Evolutionary conservation across 30 jellyfish, hydroid and myxozoan genomes (phyloP).

Genomic region (Hydractinia symbiolongicarpus): DNA sequence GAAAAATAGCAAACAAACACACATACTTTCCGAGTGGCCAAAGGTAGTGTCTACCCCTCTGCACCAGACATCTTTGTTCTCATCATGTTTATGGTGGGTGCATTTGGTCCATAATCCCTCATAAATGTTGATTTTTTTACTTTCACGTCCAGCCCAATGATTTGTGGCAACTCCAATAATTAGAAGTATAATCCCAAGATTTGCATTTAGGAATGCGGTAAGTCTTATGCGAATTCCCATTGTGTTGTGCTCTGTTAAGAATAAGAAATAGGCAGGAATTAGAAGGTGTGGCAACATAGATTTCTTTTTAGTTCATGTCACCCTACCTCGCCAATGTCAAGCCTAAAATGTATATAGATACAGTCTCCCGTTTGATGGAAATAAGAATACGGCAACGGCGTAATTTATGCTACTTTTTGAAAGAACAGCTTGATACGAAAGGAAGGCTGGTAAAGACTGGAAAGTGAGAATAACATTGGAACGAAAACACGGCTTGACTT

Average conservation of each 20-base stretch:
- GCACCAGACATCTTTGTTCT: not conserved
- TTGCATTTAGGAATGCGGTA: slow-evolving; percentile 25
- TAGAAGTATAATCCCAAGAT: slow-evolving; percentile 16
- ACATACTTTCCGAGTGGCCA: slow-evolving; percentile 26
- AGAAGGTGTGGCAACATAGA: no score
- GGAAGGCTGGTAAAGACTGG: no score
- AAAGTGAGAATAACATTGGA: no score
- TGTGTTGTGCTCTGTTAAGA: not conserved
- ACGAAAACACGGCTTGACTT: no score
- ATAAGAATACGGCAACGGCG: no score
- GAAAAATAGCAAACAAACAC: not conserved
- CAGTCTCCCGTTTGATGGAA: no score
- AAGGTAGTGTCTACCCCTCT: not conserved
- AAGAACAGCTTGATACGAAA: no score
- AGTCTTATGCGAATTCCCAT: slow-evolving; percentile 23
- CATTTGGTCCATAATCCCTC: slow-evolving; percentile 34
- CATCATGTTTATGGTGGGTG: slow-evolving; percentile 19
- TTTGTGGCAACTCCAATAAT: slow-evolving; percentile 9
- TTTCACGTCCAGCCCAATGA: slow-evolving; percentile 41
- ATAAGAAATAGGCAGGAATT: no score
- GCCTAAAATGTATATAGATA: no score
- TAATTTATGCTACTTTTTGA: no score
- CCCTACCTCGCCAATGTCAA: no score
- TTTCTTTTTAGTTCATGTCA: no score
- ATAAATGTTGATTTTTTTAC: not conserved